Evolutionary conservation across 2,888 invertebrate species (phyloP).

Genomic region (Germaria angustata): DNA sequence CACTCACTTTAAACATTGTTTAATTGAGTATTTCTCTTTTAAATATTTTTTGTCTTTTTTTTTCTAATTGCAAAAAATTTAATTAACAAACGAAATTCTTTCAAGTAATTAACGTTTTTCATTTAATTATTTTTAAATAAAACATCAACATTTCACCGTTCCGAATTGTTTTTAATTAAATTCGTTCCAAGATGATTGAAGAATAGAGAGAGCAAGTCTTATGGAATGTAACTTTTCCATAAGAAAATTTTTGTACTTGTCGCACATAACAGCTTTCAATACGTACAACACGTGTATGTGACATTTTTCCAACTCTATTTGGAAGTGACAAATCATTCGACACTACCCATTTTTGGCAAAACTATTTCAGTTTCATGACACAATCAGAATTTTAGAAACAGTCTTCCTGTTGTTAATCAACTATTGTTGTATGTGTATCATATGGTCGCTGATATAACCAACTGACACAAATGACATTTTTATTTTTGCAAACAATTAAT

Average conservation of each 20-base stretch:
- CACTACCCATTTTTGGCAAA: neutral
- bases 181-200: neutral
- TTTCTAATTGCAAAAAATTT: neutral
- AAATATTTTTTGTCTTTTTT: neutral
- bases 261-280: neutral
- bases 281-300: neutral
- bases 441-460: neutral
- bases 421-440: neutral
- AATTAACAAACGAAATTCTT: conserved; percentile 3
- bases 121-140: neutral
- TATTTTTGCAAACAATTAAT: no score
- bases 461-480: no score
- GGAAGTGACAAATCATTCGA: neutral
- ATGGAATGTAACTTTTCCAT: neutral
- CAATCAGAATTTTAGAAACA: neutral
- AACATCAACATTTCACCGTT: no score
- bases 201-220: neutral
- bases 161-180: neutral
- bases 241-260: neutral
- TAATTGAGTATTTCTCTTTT: neutral
- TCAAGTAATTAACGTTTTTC: neutral
- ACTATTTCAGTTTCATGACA: neutral
- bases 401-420: neutral
- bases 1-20: conserved; percentile 5
- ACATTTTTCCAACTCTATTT: neutral